Evolutionary conservation across 2,113 vertebrate genomes (phyloP).

Genomic region (Scolopax mira): DNA sequence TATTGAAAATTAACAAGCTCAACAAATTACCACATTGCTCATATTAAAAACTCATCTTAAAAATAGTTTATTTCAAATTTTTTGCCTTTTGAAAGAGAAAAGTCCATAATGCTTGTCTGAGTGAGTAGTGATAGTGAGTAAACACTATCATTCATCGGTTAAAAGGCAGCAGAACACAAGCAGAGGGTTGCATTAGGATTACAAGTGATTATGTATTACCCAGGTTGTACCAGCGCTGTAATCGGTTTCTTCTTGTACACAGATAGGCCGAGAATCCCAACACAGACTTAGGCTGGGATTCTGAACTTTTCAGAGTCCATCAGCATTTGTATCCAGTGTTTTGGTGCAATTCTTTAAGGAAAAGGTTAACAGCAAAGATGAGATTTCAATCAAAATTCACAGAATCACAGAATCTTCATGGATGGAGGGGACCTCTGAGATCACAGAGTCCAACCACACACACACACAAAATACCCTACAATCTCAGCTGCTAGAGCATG

Average conservation of each 20-base stretch:
- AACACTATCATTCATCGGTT: not conserved
- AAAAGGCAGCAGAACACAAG: not conserved
- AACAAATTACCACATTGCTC: not conserved
- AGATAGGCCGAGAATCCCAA: not conserved
- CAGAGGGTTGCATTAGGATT: slow-evolving; percentile 50
- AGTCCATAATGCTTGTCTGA: not conserved
- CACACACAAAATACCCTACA: too few species aligned
- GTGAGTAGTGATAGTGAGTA: too few species aligned
- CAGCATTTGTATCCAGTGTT: not conserved
- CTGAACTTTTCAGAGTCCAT: not conserved
- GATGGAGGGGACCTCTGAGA: too few species aligned
- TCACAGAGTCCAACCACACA: too few species aligned
- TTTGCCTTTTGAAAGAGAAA: not conserved
- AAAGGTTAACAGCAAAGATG: not conserved
- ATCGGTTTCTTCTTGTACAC: slow-evolving; percentile 11
- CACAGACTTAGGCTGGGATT: not conserved
- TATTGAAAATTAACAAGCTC: not conserved
- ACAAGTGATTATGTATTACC: slow-evolving; percentile 54
- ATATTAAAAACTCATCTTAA: not conserved
- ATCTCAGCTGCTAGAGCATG: too few species aligned
- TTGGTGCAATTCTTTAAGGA: not conserved
- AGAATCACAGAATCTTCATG: too few species aligned
- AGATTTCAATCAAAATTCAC: not conserved
- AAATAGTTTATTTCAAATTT: not conserved
- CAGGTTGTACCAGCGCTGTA: slow-evolving; percentile 22